A percentile compares a stretch with the other conserved stretches of the same genome.
These are phyloP conservation scores for Bombus breviceps DNA, from an alignment of 1,140 invertebrate species.

Conservation along the genomic window DNA sequence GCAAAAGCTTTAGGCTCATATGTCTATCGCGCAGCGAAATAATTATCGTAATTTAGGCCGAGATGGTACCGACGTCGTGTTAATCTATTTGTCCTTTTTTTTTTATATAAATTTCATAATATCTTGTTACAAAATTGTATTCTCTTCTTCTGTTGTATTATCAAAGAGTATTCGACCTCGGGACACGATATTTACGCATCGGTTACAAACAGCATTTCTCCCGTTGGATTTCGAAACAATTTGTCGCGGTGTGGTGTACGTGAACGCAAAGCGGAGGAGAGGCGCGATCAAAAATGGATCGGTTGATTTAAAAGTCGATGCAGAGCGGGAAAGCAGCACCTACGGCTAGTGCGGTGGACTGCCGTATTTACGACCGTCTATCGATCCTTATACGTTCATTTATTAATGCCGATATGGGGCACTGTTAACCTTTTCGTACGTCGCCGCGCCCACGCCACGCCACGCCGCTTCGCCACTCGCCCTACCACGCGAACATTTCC, in stretches of 20 bases:
- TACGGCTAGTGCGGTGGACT: slow-evolving; percentile 20
- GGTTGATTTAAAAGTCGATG: slow-evolving; percentile 15
- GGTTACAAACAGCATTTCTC: not conserved
- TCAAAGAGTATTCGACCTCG: not conserved
- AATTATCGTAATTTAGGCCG: slow-evolving; percentile 52
- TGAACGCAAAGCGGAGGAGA: not conserved
- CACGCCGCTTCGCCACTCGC: not conserved
- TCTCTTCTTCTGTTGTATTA: not conserved
- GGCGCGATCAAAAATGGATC: slow-evolving; percentile 30
- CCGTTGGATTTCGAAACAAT: not conserved
- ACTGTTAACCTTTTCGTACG: slow-evolving; percentile 57
- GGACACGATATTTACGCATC: not conserved
- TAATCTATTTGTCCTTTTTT: not conserved
- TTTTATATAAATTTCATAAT: not conserved
- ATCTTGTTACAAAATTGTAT: not conserved
- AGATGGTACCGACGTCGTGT: not conserved
- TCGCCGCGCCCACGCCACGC: slow-evolving; percentile 31
- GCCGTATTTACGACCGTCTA: slow-evolving; percentile 36
- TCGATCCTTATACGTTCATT: slow-evolving; percentile 58
- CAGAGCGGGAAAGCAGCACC: not conserved
- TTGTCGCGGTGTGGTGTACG: not conserved
- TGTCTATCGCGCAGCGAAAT: slow-evolving; percentile 31
- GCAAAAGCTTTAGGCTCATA: slow-evolving; percentile 58
- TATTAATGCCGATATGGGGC: slow-evolving; percentile 60
- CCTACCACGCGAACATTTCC: not conserved